Evolutionary conservation across 2,797 vertebrate genomes (phyloP).

Genomic region (Enteromius thamalakanensis): DNA sequence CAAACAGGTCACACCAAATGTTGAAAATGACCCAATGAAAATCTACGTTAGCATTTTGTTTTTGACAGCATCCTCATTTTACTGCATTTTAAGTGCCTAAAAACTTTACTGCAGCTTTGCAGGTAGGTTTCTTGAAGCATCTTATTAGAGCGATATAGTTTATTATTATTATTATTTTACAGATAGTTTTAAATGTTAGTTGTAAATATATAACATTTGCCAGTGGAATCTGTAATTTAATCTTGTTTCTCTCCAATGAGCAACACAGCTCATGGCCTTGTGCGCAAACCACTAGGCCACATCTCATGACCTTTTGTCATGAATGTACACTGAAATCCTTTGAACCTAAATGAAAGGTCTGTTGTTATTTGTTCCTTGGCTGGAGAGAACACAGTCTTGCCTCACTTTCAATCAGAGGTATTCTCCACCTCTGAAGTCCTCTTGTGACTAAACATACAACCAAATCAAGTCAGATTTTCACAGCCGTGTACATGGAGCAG

Average conservation of each 20-base stretch:
- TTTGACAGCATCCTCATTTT: background rate
- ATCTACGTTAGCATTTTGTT: background rate
- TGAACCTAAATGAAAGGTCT: slow-evolving; percentile 12
- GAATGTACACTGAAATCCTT: background rate
- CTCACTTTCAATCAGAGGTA: slow-evolving; percentile 49
- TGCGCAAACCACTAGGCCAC: background rate
- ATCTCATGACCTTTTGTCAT: background rate
- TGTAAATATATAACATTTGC: background rate
- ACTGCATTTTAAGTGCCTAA: too few relatives aligned
- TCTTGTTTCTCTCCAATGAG: background rate
- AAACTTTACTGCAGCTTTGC: background rate
- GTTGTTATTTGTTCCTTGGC: slow-evolving; percentile 5
- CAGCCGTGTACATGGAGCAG: slow-evolving; percentile 23
- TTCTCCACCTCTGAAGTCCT: slow-evolving; percentile 26
- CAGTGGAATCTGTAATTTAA: background rate
- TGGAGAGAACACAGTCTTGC: slow-evolving; percentile 8
- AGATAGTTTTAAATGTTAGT: too few relatives aligned
- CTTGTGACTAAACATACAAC: slow-evolving; percentile 37
- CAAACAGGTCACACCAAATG: background rate
- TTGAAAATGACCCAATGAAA: background rate
- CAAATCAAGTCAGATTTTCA: slow-evolving; percentile 43
- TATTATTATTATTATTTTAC: background rate
- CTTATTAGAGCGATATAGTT: background rate
- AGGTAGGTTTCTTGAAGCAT: background rate
- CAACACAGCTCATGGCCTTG: background rate